phyloP scores from a whole-genome alignment of 2,113 vertebrate genomes.

The Nothoprocta perdicaria region DNA sequence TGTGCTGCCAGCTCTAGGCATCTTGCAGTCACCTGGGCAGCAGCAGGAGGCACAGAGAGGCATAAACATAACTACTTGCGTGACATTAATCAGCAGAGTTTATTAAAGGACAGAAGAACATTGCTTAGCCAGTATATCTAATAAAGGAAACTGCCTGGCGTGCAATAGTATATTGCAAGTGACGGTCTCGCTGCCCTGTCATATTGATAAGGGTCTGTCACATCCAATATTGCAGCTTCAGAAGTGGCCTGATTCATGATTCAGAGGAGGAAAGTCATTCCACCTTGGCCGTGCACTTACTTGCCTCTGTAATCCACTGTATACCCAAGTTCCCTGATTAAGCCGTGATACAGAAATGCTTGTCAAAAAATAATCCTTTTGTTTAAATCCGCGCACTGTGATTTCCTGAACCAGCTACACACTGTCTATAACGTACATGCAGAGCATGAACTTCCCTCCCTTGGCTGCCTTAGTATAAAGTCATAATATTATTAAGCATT shows the following conservation, averaged over 20 bases:
- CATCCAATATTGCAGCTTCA: not conserved
- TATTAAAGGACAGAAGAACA: not conserved
- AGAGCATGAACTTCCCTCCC: fast-evolving
- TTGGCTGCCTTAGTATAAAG: not conserved
- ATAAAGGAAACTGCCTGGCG: not conserved
- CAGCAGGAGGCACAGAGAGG: not conserved
- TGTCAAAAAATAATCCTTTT: too few relatives aligned
- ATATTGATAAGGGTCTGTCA: not conserved
- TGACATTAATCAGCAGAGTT: not conserved
- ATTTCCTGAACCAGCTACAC: not conserved
- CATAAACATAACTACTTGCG: not conserved
- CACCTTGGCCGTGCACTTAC: not conserved
- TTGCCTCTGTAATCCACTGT: not conserved
- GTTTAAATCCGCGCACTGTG: not conserved
- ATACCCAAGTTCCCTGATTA: not conserved
- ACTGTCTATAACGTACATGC: too few relatives aligned
- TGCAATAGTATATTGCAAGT: not conserved
- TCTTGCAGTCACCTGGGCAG: not conserved
- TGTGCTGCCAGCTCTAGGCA: not conserved
- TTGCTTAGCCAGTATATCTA: not conserved
- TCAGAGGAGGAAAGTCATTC: not conserved
- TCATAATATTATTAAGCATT: not conserved
- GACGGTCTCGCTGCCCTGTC: not conserved
- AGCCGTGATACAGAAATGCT: not conserved
- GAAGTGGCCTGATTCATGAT: not conserved